Conservation (phyloP, 2,113 vertebrate species). For the Hydrochoerus hydrochaeris region DNA sequence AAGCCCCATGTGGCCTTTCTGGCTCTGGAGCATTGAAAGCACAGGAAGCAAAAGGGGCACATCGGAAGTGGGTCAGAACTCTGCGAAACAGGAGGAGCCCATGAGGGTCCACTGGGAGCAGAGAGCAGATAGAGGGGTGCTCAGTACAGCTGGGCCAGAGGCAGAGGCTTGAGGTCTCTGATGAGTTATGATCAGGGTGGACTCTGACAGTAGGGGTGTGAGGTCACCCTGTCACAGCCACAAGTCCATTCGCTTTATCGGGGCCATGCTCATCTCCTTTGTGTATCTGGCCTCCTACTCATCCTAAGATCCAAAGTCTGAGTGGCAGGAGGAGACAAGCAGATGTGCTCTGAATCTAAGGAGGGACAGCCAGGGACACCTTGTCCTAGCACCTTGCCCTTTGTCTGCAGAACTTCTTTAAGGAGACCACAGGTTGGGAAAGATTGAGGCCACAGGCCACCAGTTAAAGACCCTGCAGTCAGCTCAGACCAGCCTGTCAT, state of each 20-base stretch:
- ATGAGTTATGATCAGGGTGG: neutral
- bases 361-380: neutral
- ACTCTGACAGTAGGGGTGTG: too few relatives aligned
- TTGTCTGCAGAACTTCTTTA: neutral
- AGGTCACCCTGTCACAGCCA: neutral
- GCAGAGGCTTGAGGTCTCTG: neutral
- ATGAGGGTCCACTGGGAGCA: neutral
- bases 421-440: neutral
- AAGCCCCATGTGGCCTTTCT: neutral
- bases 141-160: neutral
- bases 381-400: neutral
- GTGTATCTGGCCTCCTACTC: neutral
- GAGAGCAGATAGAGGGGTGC: neutral
- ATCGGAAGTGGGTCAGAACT: neutral
- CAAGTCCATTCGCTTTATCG: neutral
- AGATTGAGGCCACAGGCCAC: neutral
- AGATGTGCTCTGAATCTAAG: neutral
- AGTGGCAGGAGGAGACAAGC: neutral
- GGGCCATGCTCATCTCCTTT: neutral
- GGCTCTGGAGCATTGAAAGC: constrained; percentile 16
- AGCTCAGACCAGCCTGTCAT: neutral
- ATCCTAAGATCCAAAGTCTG: neutral
- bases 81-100: neutral
- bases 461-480: neutral
- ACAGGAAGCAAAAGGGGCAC: neutral